These are phyloP conservation scores for Matsumurasca onukii DNA, from an alignment of 1,140 invertebrate genomes.

Conservation along the genomic window DNA sequence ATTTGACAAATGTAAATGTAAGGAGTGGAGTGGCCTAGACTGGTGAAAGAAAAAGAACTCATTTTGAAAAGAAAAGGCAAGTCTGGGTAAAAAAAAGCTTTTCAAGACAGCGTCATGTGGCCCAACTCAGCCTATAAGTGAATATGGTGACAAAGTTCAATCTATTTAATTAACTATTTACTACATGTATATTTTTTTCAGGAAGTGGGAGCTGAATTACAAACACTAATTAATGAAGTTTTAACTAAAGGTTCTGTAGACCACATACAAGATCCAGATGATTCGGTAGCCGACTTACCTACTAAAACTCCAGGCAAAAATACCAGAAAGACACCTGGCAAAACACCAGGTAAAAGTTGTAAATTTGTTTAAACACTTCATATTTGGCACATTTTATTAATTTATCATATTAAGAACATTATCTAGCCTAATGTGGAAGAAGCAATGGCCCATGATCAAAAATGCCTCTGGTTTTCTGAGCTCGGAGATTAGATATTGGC, in stretches of 20 bases:
- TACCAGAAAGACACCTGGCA: constrained; percentile 1
- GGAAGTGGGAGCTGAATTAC: constrained; percentile 8
- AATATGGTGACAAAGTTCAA: not conserved
- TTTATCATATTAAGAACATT: not conserved
- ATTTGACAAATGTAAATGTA: no score
- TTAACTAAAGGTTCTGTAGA: constrained; percentile 1
- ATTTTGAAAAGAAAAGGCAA: not conserved
- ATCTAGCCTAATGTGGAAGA: not conserved
- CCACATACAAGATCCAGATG: constrained; percentile 12
- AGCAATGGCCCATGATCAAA: not conserved
- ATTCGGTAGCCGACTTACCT: not conserved
- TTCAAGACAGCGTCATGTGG: no score
- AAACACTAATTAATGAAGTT: constrained; percentile 11
- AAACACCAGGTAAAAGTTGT: not conserved
- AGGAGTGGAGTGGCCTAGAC: not conserved
- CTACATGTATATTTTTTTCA: not conserved
- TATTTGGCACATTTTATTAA: not conserved
- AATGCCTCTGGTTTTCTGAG: not conserved
- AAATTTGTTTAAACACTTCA: not conserved
- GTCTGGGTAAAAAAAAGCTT: no score
- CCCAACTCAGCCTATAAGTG: not conserved
- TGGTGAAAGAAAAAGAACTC: not conserved
- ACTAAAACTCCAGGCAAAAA: constrained; percentile 5
- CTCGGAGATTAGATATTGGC: not conserved
- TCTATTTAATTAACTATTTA: not conserved